phyloP scores from a whole-genome alignment of 1,140 invertebrate species.

The Drosophila varians region DNA sequence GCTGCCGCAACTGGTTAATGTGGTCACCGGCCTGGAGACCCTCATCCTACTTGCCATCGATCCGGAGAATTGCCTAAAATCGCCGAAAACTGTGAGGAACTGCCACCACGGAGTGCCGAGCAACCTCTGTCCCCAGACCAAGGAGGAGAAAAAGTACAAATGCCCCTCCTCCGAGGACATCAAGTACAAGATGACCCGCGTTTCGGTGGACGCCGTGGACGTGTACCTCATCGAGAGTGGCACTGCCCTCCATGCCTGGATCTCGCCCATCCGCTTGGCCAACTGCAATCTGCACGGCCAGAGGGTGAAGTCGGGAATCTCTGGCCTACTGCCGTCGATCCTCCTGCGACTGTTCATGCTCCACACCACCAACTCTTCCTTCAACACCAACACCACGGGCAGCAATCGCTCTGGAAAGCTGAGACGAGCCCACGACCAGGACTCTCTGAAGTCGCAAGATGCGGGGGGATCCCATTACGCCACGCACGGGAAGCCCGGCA shows the following conservation, averaged over 20 bases:
- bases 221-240: conserved; percentile 95
- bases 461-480: conserved; percentile 35
- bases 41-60: conserved; percentile 94
- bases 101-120: conserved; percentile 95
- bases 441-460: conserved; percentile 75
- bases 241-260: conserved; percentile 93
- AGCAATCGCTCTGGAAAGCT: conserved; percentile 78
- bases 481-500: conserved; percentile 44
- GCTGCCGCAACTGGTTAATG: conserved; percentile 92
- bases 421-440: conserved; percentile 66
- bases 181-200: conserved; percentile 96
- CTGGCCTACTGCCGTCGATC: conserved; percentile 92
- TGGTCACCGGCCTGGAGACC: conserved; percentile 94
- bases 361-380: conserved; percentile 81
- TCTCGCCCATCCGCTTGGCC: conserved; percentile 93
- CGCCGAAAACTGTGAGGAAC: conserved; percentile 89
- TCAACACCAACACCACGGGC: conserved; percentile 86
- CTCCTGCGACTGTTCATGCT: conserved; percentile 89
- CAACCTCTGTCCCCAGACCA: conserved; percentile 89
- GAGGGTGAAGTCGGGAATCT: conserved; percentile 94
- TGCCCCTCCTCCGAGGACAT: conserved; percentile 95
- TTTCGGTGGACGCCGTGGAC: conserved; percentile 96
- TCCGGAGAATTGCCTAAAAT: conserved; percentile 93
- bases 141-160: conserved; percentile 88
- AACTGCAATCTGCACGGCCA: conserved; percentile 97